Percentiles rank a stretch among this genome's conserved stretches.
Evolutionary conservation across 2,797 vertebrate species (phyloP).

Genomic region (Gymnopithys bicolor): DNA sequence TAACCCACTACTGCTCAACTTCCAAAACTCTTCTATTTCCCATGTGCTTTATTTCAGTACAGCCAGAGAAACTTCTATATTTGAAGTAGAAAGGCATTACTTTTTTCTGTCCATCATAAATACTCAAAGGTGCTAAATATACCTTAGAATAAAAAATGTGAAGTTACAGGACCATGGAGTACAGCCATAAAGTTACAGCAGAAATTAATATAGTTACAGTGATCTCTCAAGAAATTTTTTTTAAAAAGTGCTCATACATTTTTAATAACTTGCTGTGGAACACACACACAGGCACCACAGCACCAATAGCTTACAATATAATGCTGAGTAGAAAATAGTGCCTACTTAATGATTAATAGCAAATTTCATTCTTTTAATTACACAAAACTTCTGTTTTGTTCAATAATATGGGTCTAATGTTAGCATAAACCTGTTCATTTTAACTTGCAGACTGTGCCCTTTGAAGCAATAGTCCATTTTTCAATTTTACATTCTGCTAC

Average conservation of each 20-base stretch:
- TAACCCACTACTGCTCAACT: neutral
- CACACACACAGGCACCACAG: neutral
- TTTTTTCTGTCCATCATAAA: neutral
- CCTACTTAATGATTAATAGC: conserved; percentile 80
- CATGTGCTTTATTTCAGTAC: neutral
- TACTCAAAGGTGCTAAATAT: neutral
- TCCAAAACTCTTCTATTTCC: neutral
- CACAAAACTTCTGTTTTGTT: conserved; percentile 73
- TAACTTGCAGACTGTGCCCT: conserved; percentile 77
- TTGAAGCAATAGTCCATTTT: conserved; percentile 82
- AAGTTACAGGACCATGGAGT: neutral
- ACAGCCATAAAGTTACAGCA: neutral
- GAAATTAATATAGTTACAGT: neutral
- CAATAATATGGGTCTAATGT: conserved; percentile 75
- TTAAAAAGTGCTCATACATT: neutral
- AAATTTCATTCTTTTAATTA: conserved; percentile 85
- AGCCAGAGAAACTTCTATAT: neutral
- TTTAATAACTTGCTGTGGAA: neutral
- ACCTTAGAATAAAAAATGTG: neutral
- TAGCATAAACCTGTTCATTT: conserved; percentile 71
- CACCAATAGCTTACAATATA: neutral
- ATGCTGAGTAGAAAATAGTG: neutral
- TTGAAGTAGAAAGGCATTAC: neutral
- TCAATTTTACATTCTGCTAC: conserved; percentile 86
- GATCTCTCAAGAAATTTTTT: neutral